A percentile compares a stretch with the other conserved stretches of the same genome.
phyloP scores from a whole-genome alignment of 2,888 invertebrate genomes.

The Plutella xylostella region DNA sequence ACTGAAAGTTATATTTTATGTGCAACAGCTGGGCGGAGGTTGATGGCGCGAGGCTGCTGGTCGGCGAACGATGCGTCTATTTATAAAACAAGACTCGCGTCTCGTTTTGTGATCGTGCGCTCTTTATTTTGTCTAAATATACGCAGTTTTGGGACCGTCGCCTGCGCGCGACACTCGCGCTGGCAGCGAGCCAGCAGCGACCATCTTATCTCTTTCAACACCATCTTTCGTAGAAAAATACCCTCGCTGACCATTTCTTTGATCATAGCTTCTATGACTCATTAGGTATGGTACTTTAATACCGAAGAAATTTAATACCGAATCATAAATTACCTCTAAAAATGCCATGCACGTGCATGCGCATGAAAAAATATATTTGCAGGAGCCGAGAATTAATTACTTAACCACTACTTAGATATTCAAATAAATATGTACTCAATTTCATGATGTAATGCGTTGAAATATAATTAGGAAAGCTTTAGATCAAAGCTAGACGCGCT shows the following conservation, averaged over 20 bases:
- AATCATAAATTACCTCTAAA: too few species aligned
- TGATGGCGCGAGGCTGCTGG: conserved; percentile 48
- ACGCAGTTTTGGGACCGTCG: conserved; percentile 69
- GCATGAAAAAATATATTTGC: too few species aligned
- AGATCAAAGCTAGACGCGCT: conserved; percentile 28
- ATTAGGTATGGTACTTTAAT: neutral
- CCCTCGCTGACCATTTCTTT: neutral
- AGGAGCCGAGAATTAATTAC: too few species aligned
- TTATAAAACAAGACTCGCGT: conserved; percentile 69
- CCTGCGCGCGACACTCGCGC: conserved; percentile 54
- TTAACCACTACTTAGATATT: too few species aligned
- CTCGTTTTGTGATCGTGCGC: conserved; percentile 69
- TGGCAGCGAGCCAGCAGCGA: conserved; percentile 45
- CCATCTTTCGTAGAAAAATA: conserved; percentile 25
- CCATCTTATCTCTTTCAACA: conserved; percentile 43
- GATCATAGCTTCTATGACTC: neutral
- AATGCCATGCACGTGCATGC: too few species aligned
- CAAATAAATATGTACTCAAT: too few species aligned
- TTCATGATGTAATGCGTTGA: too few species aligned
- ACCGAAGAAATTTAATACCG: neutral
- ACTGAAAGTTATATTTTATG: conserved; percentile 67
- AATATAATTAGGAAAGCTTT: too few species aligned
- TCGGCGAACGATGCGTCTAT: conserved; percentile 64
- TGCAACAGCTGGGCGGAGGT: conserved; percentile 66
- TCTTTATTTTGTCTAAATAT: conserved; percentile 71